Evolutionary conservation across 2,113 vertebrate genomes (phyloP).

Genomic region (Hippocampus abdominalis): DNA sequence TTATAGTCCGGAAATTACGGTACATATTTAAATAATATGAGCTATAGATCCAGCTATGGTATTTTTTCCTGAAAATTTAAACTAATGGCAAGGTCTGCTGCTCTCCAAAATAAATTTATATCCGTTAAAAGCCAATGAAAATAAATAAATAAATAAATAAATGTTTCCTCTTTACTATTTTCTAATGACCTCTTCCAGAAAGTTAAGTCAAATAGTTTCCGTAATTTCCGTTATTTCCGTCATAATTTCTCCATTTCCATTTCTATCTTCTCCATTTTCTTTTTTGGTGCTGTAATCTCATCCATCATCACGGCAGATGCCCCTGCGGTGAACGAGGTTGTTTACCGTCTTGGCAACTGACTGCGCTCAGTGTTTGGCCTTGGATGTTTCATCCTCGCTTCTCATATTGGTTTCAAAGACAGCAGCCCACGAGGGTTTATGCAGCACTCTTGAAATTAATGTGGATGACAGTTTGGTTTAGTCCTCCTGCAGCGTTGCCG

Average conservation of each 20-base stretch:
- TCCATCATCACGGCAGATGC: conserved; percentile 24
- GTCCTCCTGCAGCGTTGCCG: conserved; percentile 12
- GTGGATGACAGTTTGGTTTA: conserved; percentile 35
- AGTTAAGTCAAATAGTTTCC: neutral
- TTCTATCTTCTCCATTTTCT: conserved; percentile 5
- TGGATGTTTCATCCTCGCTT: conserved; percentile 7
- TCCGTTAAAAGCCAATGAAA: neutral
- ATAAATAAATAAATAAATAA: neutral
- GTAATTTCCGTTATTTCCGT: neutral
- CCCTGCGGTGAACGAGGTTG: conserved; percentile 4
- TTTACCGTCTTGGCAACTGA: conserved; percentile 29
- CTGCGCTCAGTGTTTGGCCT: neutral
- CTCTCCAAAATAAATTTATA: neutral
- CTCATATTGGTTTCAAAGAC: conserved; percentile 12
- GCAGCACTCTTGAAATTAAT: conserved; percentile 26
- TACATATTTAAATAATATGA: no score
- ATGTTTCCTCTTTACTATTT: no score
- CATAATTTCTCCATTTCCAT: neutral
- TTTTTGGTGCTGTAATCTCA: conserved; percentile 11
- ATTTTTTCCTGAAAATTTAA: neutral
- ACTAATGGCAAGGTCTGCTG: neutral
- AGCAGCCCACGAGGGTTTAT: conserved; percentile 18
- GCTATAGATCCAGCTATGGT: no score
- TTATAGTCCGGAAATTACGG: no score
- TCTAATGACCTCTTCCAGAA: neutral